phyloP scores from a whole-genome alignment of 2,797 vertebrate genomes.

The Ataeniobius toweri region DNA sequence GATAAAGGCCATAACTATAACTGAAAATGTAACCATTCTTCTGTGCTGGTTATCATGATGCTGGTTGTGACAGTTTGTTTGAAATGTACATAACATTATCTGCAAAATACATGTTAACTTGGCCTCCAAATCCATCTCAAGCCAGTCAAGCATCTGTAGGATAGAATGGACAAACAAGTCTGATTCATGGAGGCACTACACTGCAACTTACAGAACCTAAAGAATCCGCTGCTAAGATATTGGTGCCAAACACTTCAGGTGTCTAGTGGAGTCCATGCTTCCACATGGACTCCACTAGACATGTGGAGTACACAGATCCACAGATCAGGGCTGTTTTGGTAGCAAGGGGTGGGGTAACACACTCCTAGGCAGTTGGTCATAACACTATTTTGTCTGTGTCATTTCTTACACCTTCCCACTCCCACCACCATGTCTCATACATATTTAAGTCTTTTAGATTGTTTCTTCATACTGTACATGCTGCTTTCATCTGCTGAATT shows the following conservation, averaged over 20 bases:
- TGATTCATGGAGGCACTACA: background rate
- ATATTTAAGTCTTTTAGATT: background rate
- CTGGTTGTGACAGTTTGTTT: background rate
- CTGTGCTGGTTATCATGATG: background rate
- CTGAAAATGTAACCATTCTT: background rate
- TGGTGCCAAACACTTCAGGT: background rate
- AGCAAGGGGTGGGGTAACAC: background rate
- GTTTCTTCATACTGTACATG: background rate
- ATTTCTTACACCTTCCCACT: background rate
- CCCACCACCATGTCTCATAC: background rate
- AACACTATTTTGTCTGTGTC: background rate
- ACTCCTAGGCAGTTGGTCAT: background rate
- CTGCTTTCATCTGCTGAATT: background rate
- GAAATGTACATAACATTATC: no score
- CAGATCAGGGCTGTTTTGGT: background rate
- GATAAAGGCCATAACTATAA: background rate
- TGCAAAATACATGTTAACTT: background rate
- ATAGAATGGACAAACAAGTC: background rate
- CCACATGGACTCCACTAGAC: background rate
- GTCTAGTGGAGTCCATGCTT: background rate
- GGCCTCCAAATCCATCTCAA: background rate
- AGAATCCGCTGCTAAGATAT: background rate
- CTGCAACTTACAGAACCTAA: background rate
- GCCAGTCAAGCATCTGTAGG: background rate
- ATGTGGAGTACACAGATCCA: background rate